Evolutionary conservation across 1,140 invertebrate genomes (phyloP), one percentile per base, ranked within the genome.

Genomic region (Andricus grossulariae): DNA sequence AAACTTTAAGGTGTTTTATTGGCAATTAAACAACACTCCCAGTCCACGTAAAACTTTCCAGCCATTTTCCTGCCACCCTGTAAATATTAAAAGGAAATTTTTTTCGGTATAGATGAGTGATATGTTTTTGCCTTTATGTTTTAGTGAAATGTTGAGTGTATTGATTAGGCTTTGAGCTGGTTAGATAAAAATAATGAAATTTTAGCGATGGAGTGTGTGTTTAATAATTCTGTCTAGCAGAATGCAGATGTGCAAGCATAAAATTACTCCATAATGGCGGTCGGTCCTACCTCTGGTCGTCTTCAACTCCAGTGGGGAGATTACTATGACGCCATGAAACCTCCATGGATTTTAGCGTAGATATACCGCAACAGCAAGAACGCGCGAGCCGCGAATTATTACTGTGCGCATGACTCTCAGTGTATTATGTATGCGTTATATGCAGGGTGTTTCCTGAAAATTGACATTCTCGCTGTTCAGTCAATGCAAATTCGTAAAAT

Each of bases 321-420:
- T 66, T 66, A 45, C 39, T 45, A 66, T 66, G 60, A 66, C 60
- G 60, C 60, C 60, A 66, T 66, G 60, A 66, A 66, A 66, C 32
- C 60, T 45, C 32, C 60, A 66, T 66, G 60, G 60, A 66, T 66
- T 66, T 66, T 66, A 66, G 60, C 60, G 60, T 66, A 66, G 32
- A 66, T 66, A 25, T 25, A 66, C 25, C 10, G 57, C 57, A 66
- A 66, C 57, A 66, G 25, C 21, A 66, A 32, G 57, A 66, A 66
- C 25, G 60, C 39, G 60, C 60, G 13, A 66, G 60, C 60, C 3
- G 60, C 32, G 60, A 66, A 66, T 66, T 66, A 66, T 66, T 66
- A 66, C 60, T 39, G 25, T 66, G 60, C 25, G 60, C 60, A 66
- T 66, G 60, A 66, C 60, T 45, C 13, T 32, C 15, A 66, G 25